Evolutionary conservation across 1,140 invertebrate genomes (phyloP), one percentile per base, ranked within the genome.

Genomic region (Hylyphantes graminicola): DNA sequence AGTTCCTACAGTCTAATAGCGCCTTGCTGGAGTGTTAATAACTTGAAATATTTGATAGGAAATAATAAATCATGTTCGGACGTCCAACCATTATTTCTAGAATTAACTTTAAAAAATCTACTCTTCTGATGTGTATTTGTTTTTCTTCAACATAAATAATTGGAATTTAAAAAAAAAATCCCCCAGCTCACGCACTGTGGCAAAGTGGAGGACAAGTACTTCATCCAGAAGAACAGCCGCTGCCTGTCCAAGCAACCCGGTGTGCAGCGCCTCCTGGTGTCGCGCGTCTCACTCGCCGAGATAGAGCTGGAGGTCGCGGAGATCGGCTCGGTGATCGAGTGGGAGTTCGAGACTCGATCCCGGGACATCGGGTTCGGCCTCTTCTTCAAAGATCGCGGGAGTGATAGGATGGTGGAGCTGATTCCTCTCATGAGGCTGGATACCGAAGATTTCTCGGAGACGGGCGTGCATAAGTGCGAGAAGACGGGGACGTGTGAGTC

Each of bases 121-220:
- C n/a, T n/a, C n/a, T n/a, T n/a, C n/a, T n/a, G n/a, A n/a, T n/a
- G n/a, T n/a, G n/a, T n/a, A n/a, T n/a, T n/a, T n/a, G n/a, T n/a
- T n/a, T n/a, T n/a, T n/a, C n/a, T n/a, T n/a, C n/a, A n/a, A n/a
- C n/a, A n/a, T n/a, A n/a, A n/a, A n/a, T 35, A 35, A 35, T 5
- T 35, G 5, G 35, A 35, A 35, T 35, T 35, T 35, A 2, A 2
- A 2, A 35, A 35, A 35, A 35, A 35, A 2, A 2, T 61, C 21
- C 50, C 13, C 88, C 83, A 94, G 94, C 92, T 95, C 75, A 91
- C 91, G 79, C 92, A 92, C 88, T 95, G 94, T 63, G 95, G 94
- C 7, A 94, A 94, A 89, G 91, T 97, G 35, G 94, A 95, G 15
- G 94, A 96, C 88, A 91, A 88, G 90, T 93, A 90, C 88, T 93